Evolutionary conservation across 2,888 invertebrate genomes (phyloP), one percentile per base, ranked within the genome.

Genomic region (Lasioglossum oenotherae): DNA sequence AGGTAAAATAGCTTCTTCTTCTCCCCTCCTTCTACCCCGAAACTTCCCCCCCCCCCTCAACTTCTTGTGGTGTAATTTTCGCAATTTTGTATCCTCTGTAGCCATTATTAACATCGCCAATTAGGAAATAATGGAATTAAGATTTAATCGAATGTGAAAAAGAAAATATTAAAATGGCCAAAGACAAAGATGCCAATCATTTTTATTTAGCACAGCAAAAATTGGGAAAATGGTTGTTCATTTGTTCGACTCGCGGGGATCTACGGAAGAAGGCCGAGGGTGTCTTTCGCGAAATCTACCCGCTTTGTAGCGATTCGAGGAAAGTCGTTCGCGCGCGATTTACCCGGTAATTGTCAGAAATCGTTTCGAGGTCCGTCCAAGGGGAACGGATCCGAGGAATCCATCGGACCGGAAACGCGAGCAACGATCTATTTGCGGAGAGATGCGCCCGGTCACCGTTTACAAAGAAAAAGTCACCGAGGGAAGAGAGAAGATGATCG

Each of bases 391-490:
- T 75, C 80, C 44, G 35, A 73, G 64, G 79, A 81, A 72, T 76
- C 69, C 79, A 74, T 75, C 78, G 74, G 74, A 38, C 27, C 80
- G 80, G 73, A 78, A 82, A 76, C 69, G 77, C 80, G 78, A 82
- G 57, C n/a, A 57, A 75, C 78, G 77, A 85, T 88, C 85, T 87
- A 86, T 90, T 90, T 90, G 86, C 80, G 27, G 57, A 79, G 78
- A 83, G 78, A 83, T 69, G 80, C 16, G 46, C 74, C 74, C 64
- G 75, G 46, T 49, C 71, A 81, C 74, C 80, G 82, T 83, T 84
- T 81, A 79, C 82, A 80, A 80, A 87, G 87, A 84, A 80, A 77
- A 90, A 89, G 90, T 90, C 90, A 85, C 76, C 74, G 35, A 10
- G 6, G 6, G 3, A 8, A 38, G 67, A 67, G 19, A 71, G 19